These are phyloP conservation scores for Zenarchopterus dispar DNA, from an alignment of 2,797 vertebrate genomes.

Conservation along the genomic window DNA sequence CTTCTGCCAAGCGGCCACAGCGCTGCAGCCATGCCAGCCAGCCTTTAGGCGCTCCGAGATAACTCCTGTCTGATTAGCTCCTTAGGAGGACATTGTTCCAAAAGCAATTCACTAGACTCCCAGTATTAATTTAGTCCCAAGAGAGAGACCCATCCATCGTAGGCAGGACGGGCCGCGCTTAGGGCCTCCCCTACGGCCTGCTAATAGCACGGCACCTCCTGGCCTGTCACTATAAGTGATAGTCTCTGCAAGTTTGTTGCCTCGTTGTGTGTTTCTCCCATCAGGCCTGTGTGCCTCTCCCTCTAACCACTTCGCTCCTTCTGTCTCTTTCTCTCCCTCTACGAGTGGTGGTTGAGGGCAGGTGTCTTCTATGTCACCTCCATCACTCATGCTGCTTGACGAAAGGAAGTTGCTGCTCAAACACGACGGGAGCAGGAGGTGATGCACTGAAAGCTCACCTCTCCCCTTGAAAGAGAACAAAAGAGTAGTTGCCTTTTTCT, in stretches of 20 bases:
- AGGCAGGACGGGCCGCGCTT: constrained; percentile 64
- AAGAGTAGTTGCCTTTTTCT: constrained; percentile 27
- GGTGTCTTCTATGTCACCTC: constrained; percentile 75
- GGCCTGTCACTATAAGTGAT: constrained; percentile 83
- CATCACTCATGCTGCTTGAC: constrained; percentile 76
- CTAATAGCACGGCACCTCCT: constrained; percentile 80
- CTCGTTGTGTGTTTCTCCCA: constrained; percentile 71
- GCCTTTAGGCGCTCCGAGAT: constrained; percentile 76
- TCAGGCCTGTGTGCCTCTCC: constrained; percentile 51
- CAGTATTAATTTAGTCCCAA: constrained; percentile 84
- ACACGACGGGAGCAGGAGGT: constrained; percentile 47
- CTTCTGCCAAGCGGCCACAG: constrained; percentile 65
- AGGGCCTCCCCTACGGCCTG: constrained; percentile 71
- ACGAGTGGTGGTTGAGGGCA: constrained; percentile 68
- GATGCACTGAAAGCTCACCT: constrained; percentile 68
- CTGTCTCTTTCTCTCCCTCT: constrained; percentile 43
- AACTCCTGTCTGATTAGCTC: constrained; percentile 83
- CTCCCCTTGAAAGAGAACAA: constrained; percentile 46
- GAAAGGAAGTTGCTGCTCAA: constrained; percentile 63
- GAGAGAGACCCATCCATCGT: constrained; percentile 83
- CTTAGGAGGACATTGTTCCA: constrained; percentile 82
- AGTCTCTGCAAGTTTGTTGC: constrained; percentile 76
- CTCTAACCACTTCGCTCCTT: constrained; percentile 37
- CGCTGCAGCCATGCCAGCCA: constrained; percentile 59
- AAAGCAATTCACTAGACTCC: constrained; percentile 83